These are phyloP conservation scores for Contarinia nasturtii DNA, from an alignment of 1,140 invertebrate species.

Conservation along the genomic window DNA sequence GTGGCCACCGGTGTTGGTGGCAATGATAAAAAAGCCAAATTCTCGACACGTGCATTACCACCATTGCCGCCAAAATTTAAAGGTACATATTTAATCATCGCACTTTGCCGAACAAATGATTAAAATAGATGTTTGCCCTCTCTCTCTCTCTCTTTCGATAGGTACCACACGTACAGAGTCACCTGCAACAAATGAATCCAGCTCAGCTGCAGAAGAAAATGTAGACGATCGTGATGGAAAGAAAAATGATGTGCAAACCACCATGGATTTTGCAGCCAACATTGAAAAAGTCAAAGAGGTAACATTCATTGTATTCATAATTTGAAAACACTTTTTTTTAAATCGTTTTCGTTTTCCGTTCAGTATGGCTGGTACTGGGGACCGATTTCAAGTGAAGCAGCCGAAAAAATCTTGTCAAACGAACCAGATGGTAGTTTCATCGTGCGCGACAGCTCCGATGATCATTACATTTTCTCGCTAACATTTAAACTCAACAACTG, in stretches of 20 bases:
- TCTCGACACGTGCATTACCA: constrained; percentile 47
- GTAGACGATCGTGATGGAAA: constrained; percentile 7
- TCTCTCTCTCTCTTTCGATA: not conserved
- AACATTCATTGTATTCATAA: constrained; percentile 7
- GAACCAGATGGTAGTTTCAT: constrained; percentile 93
- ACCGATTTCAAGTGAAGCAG: constrained; percentile 81
- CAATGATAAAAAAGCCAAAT: constrained; percentile 25
- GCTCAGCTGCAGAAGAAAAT: no score
- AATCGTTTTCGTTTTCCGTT: constrained; percentile 10
- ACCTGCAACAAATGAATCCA: no score
- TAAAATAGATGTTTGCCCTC: constrained; percentile 4
- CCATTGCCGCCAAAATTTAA: constrained; percentile 39
- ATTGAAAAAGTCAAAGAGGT: constrained; percentile 90
- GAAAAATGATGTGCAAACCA: constrained; percentile 13
- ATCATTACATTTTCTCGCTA: constrained; percentile 93
- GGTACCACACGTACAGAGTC: no score
- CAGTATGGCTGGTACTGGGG: constrained; percentile 98
- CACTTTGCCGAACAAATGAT: no score
- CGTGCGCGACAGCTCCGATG: constrained; percentile 90
- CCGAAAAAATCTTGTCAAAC: constrained; percentile 80
- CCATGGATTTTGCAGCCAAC: constrained; percentile 70
- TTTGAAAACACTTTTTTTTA: constrained; percentile 1
- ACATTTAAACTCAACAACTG: constrained; percentile 88
- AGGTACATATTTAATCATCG: no score
- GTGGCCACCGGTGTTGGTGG: not conserved